Evolutionary conservation across 2,113 vertebrate species (phyloP).

Genomic region (Entomyzon cyanotis): DNA sequence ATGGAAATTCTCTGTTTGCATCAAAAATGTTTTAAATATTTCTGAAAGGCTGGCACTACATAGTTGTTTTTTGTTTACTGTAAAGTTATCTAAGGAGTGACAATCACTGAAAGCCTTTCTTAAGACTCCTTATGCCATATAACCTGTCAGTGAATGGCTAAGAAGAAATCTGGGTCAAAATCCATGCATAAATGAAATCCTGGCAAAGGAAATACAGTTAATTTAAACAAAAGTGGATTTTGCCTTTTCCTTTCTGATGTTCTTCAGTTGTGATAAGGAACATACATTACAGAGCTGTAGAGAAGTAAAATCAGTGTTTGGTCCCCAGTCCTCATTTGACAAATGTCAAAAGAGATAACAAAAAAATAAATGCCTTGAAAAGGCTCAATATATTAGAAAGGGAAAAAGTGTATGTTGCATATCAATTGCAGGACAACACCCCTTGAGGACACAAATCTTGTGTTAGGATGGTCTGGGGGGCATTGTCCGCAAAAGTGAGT

Average conservation of each 20-base stretch:
- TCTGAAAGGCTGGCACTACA: neutral
- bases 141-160: neutral
- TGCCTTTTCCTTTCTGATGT: neutral
- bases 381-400: neutral
- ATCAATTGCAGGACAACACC: neutral
- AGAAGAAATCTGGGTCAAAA: neutral
- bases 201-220: neutral
- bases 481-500: neutral
- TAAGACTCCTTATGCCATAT: neutral
- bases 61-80: neutral
- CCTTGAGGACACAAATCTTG: neutral
- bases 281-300: neutral
- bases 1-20: neutral
- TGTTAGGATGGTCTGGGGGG: neutral
- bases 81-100: neutral
- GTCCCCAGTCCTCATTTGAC: neutral
- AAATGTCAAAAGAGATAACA: neutral
- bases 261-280: neutral
- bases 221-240: neutral
- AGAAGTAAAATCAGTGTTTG: neutral
- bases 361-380: neutral
- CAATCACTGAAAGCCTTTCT: neutral
- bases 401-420: rapidly evolving
- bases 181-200: neutral
- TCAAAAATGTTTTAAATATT: neutral